Percentiles rank a stretch among this genome's conserved stretches.
phyloP scores from a whole-genome alignment of 2,113 vertebrate genomes.

The Numenius arquata region DNA sequence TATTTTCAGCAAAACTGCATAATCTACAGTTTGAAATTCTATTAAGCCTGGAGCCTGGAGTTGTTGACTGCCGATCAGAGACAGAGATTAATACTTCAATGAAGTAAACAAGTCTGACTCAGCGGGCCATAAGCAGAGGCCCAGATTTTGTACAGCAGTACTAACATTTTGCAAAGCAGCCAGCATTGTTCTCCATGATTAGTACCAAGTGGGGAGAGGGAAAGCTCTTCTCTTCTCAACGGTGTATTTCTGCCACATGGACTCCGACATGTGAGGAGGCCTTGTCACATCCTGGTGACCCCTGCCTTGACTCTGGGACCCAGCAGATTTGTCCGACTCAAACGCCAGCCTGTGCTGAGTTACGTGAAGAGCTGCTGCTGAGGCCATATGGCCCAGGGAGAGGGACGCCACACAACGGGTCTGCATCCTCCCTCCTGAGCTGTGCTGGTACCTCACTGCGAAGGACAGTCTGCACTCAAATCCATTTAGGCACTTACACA shows the following conservation, averaged over 20 bases:
- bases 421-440: neutral
- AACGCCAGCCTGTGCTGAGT: neutral
- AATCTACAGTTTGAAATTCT: constrained; percentile 11
- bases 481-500: neutral
- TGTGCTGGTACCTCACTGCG: fast-evolving
- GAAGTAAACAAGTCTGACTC: constrained; percentile 52
- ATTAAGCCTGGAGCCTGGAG: constrained; percentile 15
- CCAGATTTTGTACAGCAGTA: neutral
- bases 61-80: neutral
- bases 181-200: constrained; percentile 4
- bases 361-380: fast-evolving
- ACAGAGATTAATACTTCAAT: neutral
- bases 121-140: neutral
- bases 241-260: neutral
- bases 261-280: neutral
- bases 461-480: neutral
- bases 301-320: neutral
- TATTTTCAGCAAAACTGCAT: constrained; percentile 16
- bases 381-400: neutral
- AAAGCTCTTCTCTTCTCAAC: neutral
- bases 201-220: neutral
- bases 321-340: neutral
- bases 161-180: constrained; percentile 11
- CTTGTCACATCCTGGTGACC: neutral
- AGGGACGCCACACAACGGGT: fast-evolving